Evolutionary conservation across 2,888 invertebrate genomes (phyloP), one percentile per base, ranked within the genome.

Genomic region (Sesia apiformis): DNA sequence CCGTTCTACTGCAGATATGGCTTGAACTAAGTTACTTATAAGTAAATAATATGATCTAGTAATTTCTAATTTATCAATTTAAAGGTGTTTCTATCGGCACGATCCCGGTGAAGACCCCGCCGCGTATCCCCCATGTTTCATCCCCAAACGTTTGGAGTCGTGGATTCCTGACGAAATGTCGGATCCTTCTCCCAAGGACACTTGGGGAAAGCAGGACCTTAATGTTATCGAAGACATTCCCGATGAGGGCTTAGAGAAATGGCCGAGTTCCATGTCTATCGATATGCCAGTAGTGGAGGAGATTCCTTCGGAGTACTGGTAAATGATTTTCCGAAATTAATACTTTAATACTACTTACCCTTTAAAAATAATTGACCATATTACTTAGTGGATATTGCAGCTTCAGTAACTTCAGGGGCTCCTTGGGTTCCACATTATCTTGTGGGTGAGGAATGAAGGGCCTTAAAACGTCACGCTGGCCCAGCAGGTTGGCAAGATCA

Each of bases 51-150:
- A 23, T 23, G 23, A 23, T 23, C 23, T 23, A 23, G 2, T 23
- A 23, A 23, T 23, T 23, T 23, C 23, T 23, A 23, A 23, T 23
- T 23, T 23, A 50, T 43, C 41, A 8, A 40, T n/a, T 39, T 7
- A 6, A 54, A 84, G 87, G 86, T 69, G 83, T 40, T 87, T 83
- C 63, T 89, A 79, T 58, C 82, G 82, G 0, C 90, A 90, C 63
- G 90, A 90, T 56, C 85, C 88, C 0, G 90, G 90, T 0, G 86
- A 88, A 54, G 88, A 89, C 4, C 71, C 83, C 0, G 80, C 71
- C 50, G 79, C 87, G 0, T 67, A 75, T 40, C 88, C 88, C 0
- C 74, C 74, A 0, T 83, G 84, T 64, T 76, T 64, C 63, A 88
- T 85, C 52, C 90, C 87, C 3, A 81, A 77, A 38, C 76, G 84